Evolutionary conservation across 2,113 vertebrate species (phyloP).

Genomic region (Oreochromis tanganicae): DNA sequence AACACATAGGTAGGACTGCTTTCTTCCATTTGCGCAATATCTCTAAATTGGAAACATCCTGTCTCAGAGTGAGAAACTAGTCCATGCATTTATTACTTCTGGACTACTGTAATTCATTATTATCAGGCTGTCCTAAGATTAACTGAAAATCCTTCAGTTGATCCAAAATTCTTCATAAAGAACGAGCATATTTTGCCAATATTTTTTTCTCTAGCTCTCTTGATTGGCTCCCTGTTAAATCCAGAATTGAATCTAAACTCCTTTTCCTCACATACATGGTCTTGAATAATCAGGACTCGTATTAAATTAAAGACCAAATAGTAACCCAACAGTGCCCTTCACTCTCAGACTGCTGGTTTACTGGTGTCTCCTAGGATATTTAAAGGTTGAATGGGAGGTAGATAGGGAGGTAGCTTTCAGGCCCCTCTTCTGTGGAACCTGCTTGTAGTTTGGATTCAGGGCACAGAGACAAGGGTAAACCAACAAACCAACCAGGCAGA

Average conservation of each 20-base stretch:
- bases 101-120: not conserved
- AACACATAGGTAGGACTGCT: not conserved
- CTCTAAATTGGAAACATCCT: not conserved
- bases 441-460: not conserved
- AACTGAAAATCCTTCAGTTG: rapidly evolving
- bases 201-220: not conserved
- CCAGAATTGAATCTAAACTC: not conserved
- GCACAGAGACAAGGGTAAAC: not conserved
- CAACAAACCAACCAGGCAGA: not conserved
- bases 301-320: not conserved
- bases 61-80: not conserved
- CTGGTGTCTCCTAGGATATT: not conserved
- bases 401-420: not conserved
- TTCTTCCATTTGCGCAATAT: rapidly evolving
- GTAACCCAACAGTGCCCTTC: not conserved
- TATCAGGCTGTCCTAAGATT: not conserved
- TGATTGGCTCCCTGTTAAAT: not conserved
- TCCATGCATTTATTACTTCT: not conserved
- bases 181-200: not conserved
- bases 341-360: not conserved
- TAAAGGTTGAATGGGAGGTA: not conserved
- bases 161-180: not conserved
- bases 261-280: not conserved
- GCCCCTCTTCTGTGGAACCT: not conserved
- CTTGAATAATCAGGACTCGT: not conserved